Evolutionary conservation across 2,113 vertebrate genomes (phyloP), one percentile per base, ranked within the genome.

Genomic region (Tretioscincus oriximinensis): DNA sequence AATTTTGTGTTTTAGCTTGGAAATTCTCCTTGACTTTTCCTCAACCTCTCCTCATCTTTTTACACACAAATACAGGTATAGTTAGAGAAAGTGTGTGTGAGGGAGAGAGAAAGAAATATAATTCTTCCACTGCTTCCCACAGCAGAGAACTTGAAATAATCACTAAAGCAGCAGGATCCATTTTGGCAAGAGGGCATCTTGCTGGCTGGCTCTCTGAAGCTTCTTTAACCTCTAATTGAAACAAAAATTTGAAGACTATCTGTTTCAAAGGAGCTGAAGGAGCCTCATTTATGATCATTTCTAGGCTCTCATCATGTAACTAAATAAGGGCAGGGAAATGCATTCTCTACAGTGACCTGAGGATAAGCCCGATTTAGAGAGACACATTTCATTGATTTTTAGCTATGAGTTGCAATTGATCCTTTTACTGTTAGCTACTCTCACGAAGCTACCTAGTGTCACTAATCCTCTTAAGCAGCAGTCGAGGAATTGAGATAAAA

Each of bases 401-500:
- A 81, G 77, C 89, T 91, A 78, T 86, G 85, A 86, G 78, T 81
- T 92, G 91, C 89, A 89, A 90, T 94, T 94, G 92, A 84, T 94
- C 89, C 87, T 86, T 84, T 88, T 91, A 70, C 92, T 76, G 79
- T 89, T 84, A 90, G 86, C 93, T 91, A 86, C 88, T 86, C 89
- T 91, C 64, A 0, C 82, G 89, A 87, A 92, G 87, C 89, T 47
- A 71, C 84, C 86, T 88, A 86, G 87, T 88, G 89, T 89, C 83
- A 77, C 87, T 96, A 94, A 96, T 95, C 91, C 94, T 92, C 92
- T 95, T 95, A 95, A 93, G 87, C 88, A 91, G 89, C 93, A 92
- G 92, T 87, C 87, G 89, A 93, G 91, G 89, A 86, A 94, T 91
- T 82, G 86, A 92, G 94, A 94, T 94, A 94, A 95, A 93, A 95